Evolutionary conservation across 2,888 invertebrate genomes (phyloP).

Genomic region (Melanotus villosus): DNA sequence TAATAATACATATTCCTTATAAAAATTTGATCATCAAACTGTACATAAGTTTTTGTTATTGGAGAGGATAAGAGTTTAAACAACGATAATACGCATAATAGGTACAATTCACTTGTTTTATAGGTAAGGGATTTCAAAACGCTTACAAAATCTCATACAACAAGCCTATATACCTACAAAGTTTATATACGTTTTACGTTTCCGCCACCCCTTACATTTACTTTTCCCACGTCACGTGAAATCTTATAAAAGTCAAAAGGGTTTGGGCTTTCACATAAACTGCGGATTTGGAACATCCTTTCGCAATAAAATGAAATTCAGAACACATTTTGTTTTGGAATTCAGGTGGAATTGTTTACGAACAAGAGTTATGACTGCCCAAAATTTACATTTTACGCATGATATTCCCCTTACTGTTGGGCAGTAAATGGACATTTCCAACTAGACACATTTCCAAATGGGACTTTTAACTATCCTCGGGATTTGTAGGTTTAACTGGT

Average conservation of each 20-base stretch:
- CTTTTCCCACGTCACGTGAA: conserved; percentile 27
- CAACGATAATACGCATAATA: too few species aligned
- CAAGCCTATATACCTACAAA: background rate
- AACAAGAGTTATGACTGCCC: background rate
- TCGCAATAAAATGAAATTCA: conserved; percentile 30
- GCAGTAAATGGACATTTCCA: background rate
- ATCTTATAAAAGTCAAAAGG: conserved; percentile 35
- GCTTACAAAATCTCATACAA: background rate
- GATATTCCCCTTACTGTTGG: background rate
- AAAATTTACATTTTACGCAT: conserved; percentile 9
- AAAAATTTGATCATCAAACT: too few species aligned
- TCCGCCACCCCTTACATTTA: conserved; percentile 23
- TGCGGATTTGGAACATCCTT: conserved; percentile 29
- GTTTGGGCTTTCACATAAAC: conserved; percentile 35
- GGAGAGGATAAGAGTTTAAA: too few species aligned
- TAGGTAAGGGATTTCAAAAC: background rate
- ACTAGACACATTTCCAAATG: background rate
- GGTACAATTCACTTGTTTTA: too few species aligned
- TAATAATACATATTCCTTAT: too few species aligned
- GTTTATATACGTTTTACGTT: conserved; percentile 21
- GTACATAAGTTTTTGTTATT: too few species aligned
- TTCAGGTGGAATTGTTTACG: conserved; percentile 17
- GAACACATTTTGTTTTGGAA: conserved; percentile 21
- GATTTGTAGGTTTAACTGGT: background rate
- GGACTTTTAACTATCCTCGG: background rate